Percentiles rank a stretch among this genome's conserved stretches.
phyloP scores from a whole-genome alignment of 2,113 vertebrate species.

The Oryzias woworae region DNA sequence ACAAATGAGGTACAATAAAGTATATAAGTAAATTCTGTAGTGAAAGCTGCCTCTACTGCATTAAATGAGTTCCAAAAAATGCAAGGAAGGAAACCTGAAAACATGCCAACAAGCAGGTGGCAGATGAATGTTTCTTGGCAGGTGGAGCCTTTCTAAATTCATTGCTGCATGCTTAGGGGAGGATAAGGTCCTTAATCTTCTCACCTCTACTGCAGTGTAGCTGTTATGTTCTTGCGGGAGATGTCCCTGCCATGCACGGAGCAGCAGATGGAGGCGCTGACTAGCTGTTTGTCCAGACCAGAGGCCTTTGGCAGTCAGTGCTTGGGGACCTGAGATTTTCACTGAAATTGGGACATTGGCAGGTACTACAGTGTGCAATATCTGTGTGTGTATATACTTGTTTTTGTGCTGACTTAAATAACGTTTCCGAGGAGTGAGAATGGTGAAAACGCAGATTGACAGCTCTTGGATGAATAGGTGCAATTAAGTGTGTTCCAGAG shows the following conservation, averaged over 20 bases:
- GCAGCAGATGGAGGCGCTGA: constrained; percentile 80
- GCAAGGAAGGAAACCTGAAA: not conserved
- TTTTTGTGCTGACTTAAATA: constrained; percentile 23
- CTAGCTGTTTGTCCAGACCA: constrained; percentile 72
- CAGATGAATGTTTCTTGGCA: constrained; percentile 8
- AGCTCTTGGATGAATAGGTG: constrained; percentile 50
- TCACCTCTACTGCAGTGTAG: constrained; percentile 70
- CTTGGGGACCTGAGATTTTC: constrained; percentile 86
- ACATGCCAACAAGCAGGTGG: constrained; percentile 25
- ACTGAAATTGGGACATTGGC: constrained; percentile 85
- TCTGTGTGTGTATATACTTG: constrained; percentile 6
- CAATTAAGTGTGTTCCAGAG: constrained; percentile 43
- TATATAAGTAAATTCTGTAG: not conserved
- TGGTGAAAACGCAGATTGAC: constrained; percentile 19
- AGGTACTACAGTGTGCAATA: constrained; percentile 69
- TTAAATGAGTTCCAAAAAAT: not conserved
- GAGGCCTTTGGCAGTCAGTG: constrained; percentile 82
- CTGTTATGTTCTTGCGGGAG: constrained; percentile 80
- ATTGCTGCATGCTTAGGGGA: constrained; percentile 8
- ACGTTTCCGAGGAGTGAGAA: constrained; percentile 21
- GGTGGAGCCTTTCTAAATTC: constrained; percentile 7
- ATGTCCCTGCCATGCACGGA: constrained; percentile 81
- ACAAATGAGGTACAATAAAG: not conserved
- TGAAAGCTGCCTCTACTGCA: too few relatives aligned
- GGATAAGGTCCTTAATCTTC: constrained; percentile 11